Base-by-base conservation (phyloP, 2,888 invertebrate species). In the Parnassius glacialis region DNA sequence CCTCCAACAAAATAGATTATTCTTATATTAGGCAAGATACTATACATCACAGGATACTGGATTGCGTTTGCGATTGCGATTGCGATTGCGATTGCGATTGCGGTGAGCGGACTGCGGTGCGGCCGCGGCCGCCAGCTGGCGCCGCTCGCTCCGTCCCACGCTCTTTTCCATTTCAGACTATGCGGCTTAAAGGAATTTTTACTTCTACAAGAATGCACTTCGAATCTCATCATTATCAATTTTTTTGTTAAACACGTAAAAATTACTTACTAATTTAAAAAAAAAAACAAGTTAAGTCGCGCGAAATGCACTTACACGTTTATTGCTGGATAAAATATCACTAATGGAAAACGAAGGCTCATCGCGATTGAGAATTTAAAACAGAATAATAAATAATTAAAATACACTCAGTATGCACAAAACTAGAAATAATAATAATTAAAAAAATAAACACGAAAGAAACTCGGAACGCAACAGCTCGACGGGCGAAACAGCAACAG, bases 321-420 rank as follows among this genome's bases (percentile, higher is more conserved):
- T 91, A 92, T 92, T 91, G 91, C 91, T 91, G 85, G 83, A 85
- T 87, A 84, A 87, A 91, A 92, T 92, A 92, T 92, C 92, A 92
- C 92, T 90, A 89, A 81, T 88, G 88, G 87, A 90, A 90, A 89
- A 89, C 87, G 84, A 87, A 84, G 83, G 87, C 85, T 85, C 85
- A 77, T 78, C 78, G 79, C 81, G 84, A 81, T 81, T 83, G 86
- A 87, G 83, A 86, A 84, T 87, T 85, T 78, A 76, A 67, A 85
- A 85, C 81, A 81, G 79, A 88, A 89, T 90, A 88, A 89, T 90
- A 90, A 90, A 88, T 89, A 87, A 86, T 86, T 81, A 69, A 81
- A 85, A 87, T 85, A 85, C 83, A 76, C 59, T 65, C 75, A 81
- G 83, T 84, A 83, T 78, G 80, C 68, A 81, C 83, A 78, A 86